Conservation (phyloP, 1,140 invertebrate genomes). For the Paramacrobiotus metropolitanus region DNA sequence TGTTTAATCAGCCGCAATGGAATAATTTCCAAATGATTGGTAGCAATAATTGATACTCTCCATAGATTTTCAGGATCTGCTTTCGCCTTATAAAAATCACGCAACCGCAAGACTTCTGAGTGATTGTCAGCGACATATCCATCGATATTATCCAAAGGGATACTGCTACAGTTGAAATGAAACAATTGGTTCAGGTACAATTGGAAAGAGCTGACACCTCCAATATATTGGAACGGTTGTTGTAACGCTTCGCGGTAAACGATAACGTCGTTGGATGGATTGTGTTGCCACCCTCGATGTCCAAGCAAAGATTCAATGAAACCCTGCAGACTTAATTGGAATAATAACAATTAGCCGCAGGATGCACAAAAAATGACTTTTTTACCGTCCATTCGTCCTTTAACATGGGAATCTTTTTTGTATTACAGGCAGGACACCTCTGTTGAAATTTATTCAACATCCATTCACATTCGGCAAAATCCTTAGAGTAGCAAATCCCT, state of each 20-base stretch:
- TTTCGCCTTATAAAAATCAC: too few relatives aligned
- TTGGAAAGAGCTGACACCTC: background rate
- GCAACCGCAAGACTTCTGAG: background rate
- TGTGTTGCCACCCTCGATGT: background rate
- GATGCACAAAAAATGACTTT: too few relatives aligned
- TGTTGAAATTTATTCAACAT: background rate
- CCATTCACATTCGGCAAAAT: background rate
- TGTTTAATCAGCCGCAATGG: background rate
- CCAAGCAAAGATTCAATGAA: background rate
- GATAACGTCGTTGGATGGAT: background rate
- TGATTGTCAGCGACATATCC: background rate
- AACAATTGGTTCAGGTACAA: slow-evolving; percentile 1
- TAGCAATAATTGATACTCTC: background rate
- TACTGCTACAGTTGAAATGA: background rate
- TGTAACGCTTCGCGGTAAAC: background rate
- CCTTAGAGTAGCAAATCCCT: too few relatives aligned
- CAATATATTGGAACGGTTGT: background rate
- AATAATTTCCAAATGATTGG: background rate
- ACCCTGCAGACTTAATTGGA: background rate
- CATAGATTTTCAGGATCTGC: background rate
- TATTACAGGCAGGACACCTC: background rate
- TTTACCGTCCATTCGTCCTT: background rate
- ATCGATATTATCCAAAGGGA: background rate
- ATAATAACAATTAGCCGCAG: too few relatives aligned
- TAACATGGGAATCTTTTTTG: background rate